phyloP scores from a whole-genome alignment of 2,797 vertebrate genomes.

The Neosilurus hyrtlii region DNA sequence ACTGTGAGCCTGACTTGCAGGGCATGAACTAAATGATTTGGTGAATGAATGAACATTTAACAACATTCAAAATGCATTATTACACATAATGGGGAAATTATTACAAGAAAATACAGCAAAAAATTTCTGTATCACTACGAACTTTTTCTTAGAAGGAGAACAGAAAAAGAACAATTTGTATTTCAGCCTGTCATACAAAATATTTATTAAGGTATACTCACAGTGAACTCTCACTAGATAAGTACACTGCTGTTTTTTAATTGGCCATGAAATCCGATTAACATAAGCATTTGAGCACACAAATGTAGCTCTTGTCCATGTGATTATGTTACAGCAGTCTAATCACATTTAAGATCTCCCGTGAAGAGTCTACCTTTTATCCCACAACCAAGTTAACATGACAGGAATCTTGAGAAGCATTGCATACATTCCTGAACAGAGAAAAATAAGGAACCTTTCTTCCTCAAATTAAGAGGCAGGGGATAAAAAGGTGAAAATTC shows the following conservation, averaged over 20 bases:
- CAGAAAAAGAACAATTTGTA: background rate
- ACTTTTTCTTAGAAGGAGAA: background rate
- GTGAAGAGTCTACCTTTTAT: constrained; percentile 74
- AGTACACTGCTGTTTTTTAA: constrained; percentile 50
- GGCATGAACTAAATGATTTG: too few species aligned
- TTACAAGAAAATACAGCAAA: background rate
- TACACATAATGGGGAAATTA: background rate
- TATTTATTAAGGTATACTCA: constrained; percentile 17
- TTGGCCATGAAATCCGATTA: constrained; percentile 57
- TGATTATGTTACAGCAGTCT: constrained; percentile 70
- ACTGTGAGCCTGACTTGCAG: too few species aligned
- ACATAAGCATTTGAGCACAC: constrained; percentile 64
- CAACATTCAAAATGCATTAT: background rate
- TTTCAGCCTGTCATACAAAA: background rate
- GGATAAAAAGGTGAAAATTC: constrained; percentile 51
- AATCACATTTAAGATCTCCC: constrained; percentile 76
- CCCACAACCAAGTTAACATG: constrained; percentile 80
- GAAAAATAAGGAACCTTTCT: constrained; percentile 61
- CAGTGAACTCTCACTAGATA: constrained; percentile 43
- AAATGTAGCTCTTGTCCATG: constrained; percentile 63
- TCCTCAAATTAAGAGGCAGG: constrained; percentile 59
- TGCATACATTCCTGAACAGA: constrained; percentile 78
- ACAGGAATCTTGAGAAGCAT: constrained; percentile 72
- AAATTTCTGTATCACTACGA: background rate
- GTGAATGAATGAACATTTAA: background rate